A percentile compares a stretch with the other conserved stretches of the same genome.
These are phyloP conservation scores for Pardalotus punctatus DNA, from an alignment of 2,113 vertebrate species.

Conservation along the genomic window DNA sequence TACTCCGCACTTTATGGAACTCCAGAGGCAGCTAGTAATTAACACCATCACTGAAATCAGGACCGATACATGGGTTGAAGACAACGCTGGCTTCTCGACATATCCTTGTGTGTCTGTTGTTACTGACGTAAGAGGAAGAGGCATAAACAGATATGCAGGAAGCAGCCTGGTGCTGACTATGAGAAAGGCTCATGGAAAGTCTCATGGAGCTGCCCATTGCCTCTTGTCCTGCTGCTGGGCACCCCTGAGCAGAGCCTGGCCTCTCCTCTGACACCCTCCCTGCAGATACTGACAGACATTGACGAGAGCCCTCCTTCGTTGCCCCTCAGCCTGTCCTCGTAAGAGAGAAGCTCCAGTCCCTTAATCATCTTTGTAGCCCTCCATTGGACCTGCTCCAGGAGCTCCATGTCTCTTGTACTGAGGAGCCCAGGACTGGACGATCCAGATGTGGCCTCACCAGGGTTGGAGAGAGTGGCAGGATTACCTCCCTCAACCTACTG, in stretches of 20 bases:
- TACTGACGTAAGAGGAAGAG: neutral
- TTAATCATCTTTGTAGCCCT: neutral
- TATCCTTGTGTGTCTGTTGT: neutral
- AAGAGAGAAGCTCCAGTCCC: neutral
- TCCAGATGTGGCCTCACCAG: too few species aligned
- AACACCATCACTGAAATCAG: neutral
- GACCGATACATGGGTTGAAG: neutral
- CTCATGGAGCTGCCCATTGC: neutral
- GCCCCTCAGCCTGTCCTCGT: rapidly evolving
- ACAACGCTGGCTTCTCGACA: neutral
- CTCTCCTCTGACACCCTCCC: too few species aligned
- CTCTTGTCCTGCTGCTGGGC: neutral
- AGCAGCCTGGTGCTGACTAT: neutral
- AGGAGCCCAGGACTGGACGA: neutral
- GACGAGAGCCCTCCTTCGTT: neutral
- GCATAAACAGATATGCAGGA: neutral
- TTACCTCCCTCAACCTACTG: neutral
- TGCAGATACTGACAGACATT: neutral
- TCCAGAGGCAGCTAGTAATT: neutral
- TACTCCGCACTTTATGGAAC: neutral
- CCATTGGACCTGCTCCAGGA: rapidly evolving
- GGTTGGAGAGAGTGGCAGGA: neutral
- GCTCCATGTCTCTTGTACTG: neutral
- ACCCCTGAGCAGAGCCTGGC: rapidly evolving
- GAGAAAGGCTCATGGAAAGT: neutral